Percentiles rank a stretch among this genome's conserved stretches.
Conservation (phyloP, 2,113 vertebrate species). For the Plecotus auritus region DNA sequence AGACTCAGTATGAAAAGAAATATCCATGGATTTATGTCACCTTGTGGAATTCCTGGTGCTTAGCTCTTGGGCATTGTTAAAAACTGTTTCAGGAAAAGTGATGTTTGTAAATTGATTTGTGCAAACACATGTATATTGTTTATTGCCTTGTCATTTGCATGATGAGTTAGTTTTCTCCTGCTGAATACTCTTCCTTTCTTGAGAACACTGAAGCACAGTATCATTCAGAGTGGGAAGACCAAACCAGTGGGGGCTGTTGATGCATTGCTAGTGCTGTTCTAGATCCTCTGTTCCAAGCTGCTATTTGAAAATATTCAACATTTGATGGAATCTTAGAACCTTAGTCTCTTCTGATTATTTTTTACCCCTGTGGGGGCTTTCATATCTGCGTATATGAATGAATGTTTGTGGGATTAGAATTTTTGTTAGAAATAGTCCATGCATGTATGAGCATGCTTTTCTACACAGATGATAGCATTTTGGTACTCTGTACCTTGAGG, state of each 20-base stretch:
- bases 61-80: conserved; percentile 54
- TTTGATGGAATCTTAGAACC: background rate
- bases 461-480: background rate
- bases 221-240: background rate
- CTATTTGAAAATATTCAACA: background rate
- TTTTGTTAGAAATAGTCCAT: background rate
- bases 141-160: conserved; percentile 56
- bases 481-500: background rate
- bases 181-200: conserved; percentile 10
- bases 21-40: conserved; percentile 40
- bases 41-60: conserved; percentile 36
- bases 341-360: background rate
- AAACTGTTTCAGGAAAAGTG: conserved; percentile 59
- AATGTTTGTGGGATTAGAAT: background rate
- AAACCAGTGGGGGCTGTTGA: background rate
- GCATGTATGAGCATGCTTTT: background rate
- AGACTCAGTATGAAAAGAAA: conserved; percentile 29
- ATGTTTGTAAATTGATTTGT: conserved; percentile 50
- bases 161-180: conserved; percentile 38
- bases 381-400: background rate
- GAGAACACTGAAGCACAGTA: background rate
- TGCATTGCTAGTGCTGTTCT: background rate
- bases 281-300: background rate
- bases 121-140: conserved; percentile 41
- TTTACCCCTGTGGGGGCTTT: background rate